Base-by-base conservation (phyloP, 1,140 invertebrate species). In the Eumaeus atala region DNA sequence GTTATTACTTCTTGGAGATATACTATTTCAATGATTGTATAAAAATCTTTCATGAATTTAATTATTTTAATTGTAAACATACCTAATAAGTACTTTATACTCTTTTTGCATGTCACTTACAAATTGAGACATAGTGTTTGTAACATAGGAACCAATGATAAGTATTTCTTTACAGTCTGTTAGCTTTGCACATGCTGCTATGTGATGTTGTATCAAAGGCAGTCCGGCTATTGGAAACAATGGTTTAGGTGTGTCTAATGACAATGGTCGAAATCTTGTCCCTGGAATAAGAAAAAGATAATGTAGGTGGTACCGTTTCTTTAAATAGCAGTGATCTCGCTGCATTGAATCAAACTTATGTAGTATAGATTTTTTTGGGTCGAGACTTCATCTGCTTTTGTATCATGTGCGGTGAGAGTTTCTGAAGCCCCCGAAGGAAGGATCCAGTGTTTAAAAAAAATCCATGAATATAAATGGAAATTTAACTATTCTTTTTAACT, bases 221-320 rank as follows among this genome's bases (percentile, higher is more conserved):
- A 97, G 87, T 1, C 98, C 98, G 58, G 97, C 98, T 12, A 99
- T 93, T 5, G 97, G 97, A 84, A 99, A 99, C 6, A 99, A 74
- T 0, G 98, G 98, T 76, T 99, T 99, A 4, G 98, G 98, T 36
- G 96, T 92, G 75, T 99, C 97, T 59, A 99, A 84, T 0, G 97
- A 99, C 3, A 99, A 87, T 0, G 98, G 98, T 5, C 98, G 92
- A 82, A 99, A 99, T 54, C 98, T 89, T 9, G 98, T 99, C 10
- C 97, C 97, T 98, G 76, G 63, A 77, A 28, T 28, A 62, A 67
- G 48, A 33, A 63, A 62, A 61, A 48, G 51, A 47, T 54, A 38
- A 37, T 28, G 21, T 28, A 28, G 21, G 21, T 28, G 6, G 2
- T 28, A 28, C 6, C 21, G 6, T 28, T n/a, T n/a, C n/a, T n/a